These are phyloP conservation scores for Clunio marinus DNA, from an alignment of 2,888 invertebrate genomes.

Conservation along the genomic window DNA sequence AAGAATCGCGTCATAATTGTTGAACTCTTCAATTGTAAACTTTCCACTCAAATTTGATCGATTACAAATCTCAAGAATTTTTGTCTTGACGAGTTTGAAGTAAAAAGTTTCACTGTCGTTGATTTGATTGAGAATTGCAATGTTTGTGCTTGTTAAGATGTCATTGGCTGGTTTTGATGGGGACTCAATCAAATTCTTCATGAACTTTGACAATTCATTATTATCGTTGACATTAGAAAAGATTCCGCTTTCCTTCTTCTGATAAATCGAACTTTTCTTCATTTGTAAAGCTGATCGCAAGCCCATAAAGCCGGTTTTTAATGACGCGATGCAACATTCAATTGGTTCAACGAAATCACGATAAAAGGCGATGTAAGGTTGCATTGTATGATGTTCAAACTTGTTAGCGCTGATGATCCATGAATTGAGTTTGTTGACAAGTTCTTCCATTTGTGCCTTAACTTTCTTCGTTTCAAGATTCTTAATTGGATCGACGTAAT, in stretches of 20 bases:
- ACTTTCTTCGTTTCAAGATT: background rate
- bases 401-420: constrained; percentile 49
- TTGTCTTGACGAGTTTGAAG: constrained; percentile 63
- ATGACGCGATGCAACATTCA: constrained; percentile 62
- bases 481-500: background rate
- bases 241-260: constrained; percentile 28
- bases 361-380: constrained; percentile 61
- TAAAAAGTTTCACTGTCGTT: constrained; percentile 46
- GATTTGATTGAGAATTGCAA: constrained; percentile 45
- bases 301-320: constrained; percentile 60
- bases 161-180: constrained; percentile 42
- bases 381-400: constrained; percentile 50
- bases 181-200: constrained; percentile 47
- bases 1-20: constrained; percentile 56
- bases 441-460: constrained; percentile 12
- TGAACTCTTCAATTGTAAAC: constrained; percentile 52
- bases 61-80: constrained; percentile 65
- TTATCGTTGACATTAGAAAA: constrained; percentile 42
- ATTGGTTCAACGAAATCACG: constrained; percentile 75
- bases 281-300: constrained; percentile 56
- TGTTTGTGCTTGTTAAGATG: background rate
- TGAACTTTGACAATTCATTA: constrained; percentile 43
- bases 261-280: constrained; percentile 41
- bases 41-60: constrained; percentile 53
- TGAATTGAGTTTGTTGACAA: constrained; percentile 43